phyloP scores from a whole-genome alignment of 2,113 vertebrate species.

The Carollia perspicillata region DNA sequence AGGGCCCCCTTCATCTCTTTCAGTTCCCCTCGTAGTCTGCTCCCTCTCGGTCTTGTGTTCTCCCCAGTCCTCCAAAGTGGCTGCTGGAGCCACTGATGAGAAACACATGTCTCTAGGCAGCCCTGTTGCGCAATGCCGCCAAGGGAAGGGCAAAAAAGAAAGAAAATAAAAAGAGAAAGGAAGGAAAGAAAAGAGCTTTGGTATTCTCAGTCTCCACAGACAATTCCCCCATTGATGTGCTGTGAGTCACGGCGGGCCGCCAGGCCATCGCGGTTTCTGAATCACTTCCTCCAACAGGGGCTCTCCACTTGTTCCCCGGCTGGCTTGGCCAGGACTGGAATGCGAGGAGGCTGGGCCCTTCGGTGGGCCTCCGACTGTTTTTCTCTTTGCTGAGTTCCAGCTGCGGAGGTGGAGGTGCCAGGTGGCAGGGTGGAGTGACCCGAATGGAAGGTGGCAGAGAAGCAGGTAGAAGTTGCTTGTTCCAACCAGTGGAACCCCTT shows the following conservation, averaged over 20 bases:
- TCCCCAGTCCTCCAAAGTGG: constrained; percentile 16
- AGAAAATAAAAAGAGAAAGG: background rate
- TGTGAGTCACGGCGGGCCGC: constrained; percentile 77
- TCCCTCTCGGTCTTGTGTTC: constrained; percentile 7
- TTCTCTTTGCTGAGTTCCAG: background rate
- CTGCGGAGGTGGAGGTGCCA: background rate
- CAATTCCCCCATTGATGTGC: constrained; percentile 77
- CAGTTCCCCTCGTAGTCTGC: background rate
- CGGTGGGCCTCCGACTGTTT: background rate
- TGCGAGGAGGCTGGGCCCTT: background rate
- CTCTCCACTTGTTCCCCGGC: constrained; percentile 71
- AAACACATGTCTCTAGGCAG: constrained; percentile 81
- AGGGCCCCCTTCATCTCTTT: background rate
- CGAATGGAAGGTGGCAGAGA: background rate
- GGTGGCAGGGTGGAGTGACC: background rate
- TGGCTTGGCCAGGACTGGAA: background rate
- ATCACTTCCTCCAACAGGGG: constrained; percentile 81
- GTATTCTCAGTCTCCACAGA: constrained; percentile 77
- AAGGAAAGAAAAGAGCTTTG: constrained; percentile 70
- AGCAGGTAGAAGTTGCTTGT: background rate
- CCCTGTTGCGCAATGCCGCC: constrained; percentile 61
- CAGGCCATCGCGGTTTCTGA: constrained; percentile 78
- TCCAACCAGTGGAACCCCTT: background rate
- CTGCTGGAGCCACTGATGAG: constrained; percentile 71
- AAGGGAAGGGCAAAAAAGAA: background rate